phyloP scores from a whole-genome alignment of 1,140 invertebrate species.

The Cylas formicarius region DNA sequence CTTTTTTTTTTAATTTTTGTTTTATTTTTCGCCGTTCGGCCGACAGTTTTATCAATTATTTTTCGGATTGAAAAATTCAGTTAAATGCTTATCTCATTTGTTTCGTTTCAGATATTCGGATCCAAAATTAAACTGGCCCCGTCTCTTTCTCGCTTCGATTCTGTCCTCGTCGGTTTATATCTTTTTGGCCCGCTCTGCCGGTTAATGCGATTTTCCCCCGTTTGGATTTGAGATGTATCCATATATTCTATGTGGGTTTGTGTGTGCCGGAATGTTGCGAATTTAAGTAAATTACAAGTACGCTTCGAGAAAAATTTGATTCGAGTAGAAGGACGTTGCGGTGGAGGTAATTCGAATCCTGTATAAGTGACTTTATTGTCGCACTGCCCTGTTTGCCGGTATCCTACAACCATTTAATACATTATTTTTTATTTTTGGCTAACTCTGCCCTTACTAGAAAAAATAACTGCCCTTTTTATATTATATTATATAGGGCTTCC shows the following conservation, averaged over 20 bases:
- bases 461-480: too few species aligned
- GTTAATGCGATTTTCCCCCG: constrained; percentile 1
- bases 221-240: constrained; percentile 2
- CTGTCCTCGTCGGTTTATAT: neutral
- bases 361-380: too few species aligned
- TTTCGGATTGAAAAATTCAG: constrained; percentile 15
- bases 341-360: too few species aligned
- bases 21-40: neutral
- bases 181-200: neutral
- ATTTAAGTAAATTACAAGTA: constrained; percentile 1
- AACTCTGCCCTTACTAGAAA: too few species aligned
- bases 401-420: too few species aligned
- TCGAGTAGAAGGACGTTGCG: neutral
- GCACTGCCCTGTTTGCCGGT: too few species aligned
- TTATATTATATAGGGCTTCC: too few species aligned
- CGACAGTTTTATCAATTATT: constrained; percentile 14
- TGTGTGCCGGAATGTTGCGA: constrained; percentile 2
- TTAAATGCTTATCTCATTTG: constrained; percentile 15
- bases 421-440: too few species aligned
- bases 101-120: constrained; percentile 14
- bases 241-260: too few species aligned
- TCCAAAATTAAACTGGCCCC: constrained; percentile 8
- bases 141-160: constrained; percentile 1
- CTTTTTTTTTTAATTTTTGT: constrained; percentile 4
- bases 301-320: neutral